Conservation (phyloP, 1,140 invertebrate genomes). For the Ptiloglossa arizonensis region DNA sequence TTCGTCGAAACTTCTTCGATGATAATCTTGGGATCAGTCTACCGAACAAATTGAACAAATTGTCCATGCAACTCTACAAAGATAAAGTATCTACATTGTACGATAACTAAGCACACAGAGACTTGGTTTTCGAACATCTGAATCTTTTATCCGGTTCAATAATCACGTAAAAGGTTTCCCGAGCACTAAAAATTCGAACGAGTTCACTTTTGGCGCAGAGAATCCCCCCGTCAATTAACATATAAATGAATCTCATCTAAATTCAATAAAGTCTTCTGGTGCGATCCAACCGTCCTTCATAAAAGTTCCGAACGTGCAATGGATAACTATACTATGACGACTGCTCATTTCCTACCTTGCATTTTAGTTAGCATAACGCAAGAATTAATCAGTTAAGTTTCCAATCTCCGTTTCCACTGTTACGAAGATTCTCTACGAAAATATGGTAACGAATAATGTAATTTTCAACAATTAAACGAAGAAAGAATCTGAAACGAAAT, state of each 20-base stretch:
- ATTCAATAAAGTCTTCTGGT: constrained; percentile 25
- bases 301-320: constrained; percentile 14
- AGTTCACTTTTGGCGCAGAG: not conserved
- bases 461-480: too few species aligned
- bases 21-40: too few species aligned
- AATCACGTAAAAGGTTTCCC: not conserved
- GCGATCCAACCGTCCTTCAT: not conserved
- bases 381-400: constrained; percentile 5
- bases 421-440: not conserved
- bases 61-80: too few species aligned
- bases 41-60: too few species aligned
- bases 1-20: too few species aligned
- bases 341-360: not conserved
- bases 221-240: constrained; percentile 22
- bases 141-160: not conserved
- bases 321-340: constrained; percentile 29
- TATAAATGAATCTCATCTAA: constrained; percentile 40
- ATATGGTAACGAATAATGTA: too few species aligned
- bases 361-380: too few species aligned
- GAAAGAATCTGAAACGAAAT: too few species aligned
- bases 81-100: too few species aligned
- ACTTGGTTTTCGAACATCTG: too few species aligned
- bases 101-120: too few species aligned
- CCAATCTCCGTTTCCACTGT: not conserved
- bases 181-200: not conserved